A percentile compares a stretch with the other conserved stretches of the same genome.
Conservation (phyloP, 2,113 vertebrate species). For the Platichthys flesus region DNA sequence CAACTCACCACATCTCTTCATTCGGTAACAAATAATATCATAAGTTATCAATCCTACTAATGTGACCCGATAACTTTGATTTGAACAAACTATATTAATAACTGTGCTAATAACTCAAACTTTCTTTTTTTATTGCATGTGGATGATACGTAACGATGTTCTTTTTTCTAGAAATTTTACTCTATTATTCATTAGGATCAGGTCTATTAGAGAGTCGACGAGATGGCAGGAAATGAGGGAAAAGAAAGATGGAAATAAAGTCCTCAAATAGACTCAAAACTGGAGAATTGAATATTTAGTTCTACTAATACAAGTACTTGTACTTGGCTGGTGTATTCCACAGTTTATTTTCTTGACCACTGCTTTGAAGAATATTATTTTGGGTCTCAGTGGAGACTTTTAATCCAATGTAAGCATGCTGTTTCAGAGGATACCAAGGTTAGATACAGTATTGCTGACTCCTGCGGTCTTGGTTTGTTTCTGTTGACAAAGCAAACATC, state of each 20-base stretch:
- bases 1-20: too few species aligned
- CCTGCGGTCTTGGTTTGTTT: slow-evolving; percentile 11
- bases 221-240: slow-evolving; percentile 7
- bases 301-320: neutral
- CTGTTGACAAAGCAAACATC: slow-evolving; percentile 17
- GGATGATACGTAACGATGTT: neutral
- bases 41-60: too few species aligned
- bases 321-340: neutral
- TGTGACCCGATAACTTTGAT: too few species aligned
- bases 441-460: slow-evolving; percentile 2
- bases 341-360: neutral
- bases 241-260: neutral
- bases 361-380: neutral
- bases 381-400: neutral
- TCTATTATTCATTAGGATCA: neutral
- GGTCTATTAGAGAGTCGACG: neutral
- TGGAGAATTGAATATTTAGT: neutral
- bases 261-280: neutral
- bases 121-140: neutral
- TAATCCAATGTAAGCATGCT: neutral
- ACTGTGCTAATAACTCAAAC: too few species aligned
- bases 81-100: too few species aligned
- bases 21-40: too few species aligned
- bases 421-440: slow-evolving; percentile 18
- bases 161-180: too few species aligned